Evolutionary conservation across 2,888 invertebrate genomes (phyloP).

Genomic region (Sphinx pinastri): DNA sequence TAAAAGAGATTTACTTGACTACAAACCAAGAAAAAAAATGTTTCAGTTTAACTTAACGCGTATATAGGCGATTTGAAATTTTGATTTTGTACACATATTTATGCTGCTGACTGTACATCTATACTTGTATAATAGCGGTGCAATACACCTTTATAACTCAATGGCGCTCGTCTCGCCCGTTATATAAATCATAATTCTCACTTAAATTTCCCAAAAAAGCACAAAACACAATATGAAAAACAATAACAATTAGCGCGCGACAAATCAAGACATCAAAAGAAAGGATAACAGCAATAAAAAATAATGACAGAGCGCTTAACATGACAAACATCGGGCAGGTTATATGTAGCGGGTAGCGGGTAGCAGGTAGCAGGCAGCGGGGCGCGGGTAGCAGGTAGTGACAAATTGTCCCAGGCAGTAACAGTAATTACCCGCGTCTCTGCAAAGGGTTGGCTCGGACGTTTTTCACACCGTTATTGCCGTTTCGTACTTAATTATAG

Average conservation of each 20-base stretch:
- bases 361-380: constrained; percentile 4
- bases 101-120: too few relatives aligned
- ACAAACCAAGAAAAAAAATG: too few relatives aligned
- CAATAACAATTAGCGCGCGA: constrained; percentile 11
- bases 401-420: constrained; percentile 45
- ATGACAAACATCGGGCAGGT: constrained; percentile 20
- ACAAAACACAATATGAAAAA: constrained; percentile 2
- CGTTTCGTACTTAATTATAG: constrained; percentile 23
- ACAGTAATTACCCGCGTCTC: constrained; percentile 22
- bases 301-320: constrained; percentile 24
- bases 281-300: constrained; percentile 22
- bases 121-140: too few relatives aligned
- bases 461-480: constrained; percentile 49
- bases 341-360: constrained; percentile 11
- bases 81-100: too few relatives aligned
- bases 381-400: constrained; percentile 28
- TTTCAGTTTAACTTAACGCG: too few relatives aligned
- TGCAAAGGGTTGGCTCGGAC: constrained; percentile 24
- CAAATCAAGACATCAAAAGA: constrained; percentile 24
- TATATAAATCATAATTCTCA: background rate
- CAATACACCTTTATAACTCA: too few relatives aligned
- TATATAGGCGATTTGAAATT: too few relatives aligned
- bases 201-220: background rate
- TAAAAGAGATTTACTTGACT: too few relatives aligned
- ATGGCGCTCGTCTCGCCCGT: too few relatives aligned